Conservation (phyloP, 1,140 invertebrate species). For the Vanessa tameamea region DNA sequence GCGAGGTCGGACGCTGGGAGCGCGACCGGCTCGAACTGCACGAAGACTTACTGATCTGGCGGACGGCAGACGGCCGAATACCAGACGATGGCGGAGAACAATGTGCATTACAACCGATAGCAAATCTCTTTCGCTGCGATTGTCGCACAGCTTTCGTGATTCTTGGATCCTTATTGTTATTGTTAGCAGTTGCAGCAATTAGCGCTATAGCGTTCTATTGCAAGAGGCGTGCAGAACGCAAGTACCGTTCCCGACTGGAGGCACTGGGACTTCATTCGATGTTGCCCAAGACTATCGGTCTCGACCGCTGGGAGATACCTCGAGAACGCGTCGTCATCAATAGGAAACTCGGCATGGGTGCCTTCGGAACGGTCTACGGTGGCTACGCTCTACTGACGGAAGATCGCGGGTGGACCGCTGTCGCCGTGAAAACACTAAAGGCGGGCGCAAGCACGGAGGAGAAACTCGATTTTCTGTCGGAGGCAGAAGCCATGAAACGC, state of each 20-base stretch:
- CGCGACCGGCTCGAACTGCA: slow-evolving; percentile 29
- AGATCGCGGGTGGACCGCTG: slow-evolving; percentile 89
- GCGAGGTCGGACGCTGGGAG: slow-evolving; percentile 47
- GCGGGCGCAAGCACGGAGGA: slow-evolving; percentile 90
- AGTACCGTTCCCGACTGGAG: slow-evolving; percentile 85
- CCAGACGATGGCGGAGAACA: slow-evolving; percentile 86
- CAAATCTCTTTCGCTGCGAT: slow-evolving; percentile 83
- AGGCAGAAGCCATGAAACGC: slow-evolving; percentile 96
- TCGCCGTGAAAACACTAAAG: slow-evolving; percentile 96
- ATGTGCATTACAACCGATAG: slow-evolving; percentile 85
- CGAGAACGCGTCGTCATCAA: slow-evolving; percentile 94
- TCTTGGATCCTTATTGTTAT: slow-evolving; percentile 86
- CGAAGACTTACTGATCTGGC: slow-evolving; percentile 79
- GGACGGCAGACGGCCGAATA: slow-evolving; percentile 79
- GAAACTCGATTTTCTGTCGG: slow-evolving; percentile 95
- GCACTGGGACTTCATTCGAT: slow-evolving; percentile 88
- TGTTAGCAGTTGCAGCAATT: slow-evolving; percentile 82
- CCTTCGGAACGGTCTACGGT: slow-evolving; percentile 87
- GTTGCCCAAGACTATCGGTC: slow-evolving; percentile 80
- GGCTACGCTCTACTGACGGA: slow-evolving; percentile 83
- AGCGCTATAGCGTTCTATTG: slow-evolving; percentile 85
- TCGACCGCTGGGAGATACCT: slow-evolving; percentile 94
- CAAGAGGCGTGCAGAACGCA: slow-evolving; percentile 88
- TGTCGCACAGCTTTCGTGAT: slow-evolving; percentile 89
- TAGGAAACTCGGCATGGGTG: slow-evolving; percentile 92